Evolutionary conservation across 1,140 invertebrate genomes (phyloP).

Genomic region (Maconellicoccus hirsutus): DNA sequence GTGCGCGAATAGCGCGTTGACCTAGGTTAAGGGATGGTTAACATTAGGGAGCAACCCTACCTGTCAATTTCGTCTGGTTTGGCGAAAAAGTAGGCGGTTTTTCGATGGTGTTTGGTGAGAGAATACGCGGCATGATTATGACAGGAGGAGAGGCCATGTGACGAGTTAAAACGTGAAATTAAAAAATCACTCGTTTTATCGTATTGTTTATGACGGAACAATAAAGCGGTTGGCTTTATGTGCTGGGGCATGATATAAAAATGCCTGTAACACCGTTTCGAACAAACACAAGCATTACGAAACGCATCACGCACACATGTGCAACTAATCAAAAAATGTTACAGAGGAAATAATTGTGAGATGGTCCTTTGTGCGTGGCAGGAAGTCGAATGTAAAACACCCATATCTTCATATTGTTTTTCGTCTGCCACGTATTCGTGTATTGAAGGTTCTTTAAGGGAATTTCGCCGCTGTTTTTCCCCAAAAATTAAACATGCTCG

Average conservation of each 20-base stretch:
- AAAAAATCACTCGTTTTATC: background rate
- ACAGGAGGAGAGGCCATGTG: background rate
- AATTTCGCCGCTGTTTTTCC: too few relatives aligned
- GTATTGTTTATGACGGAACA: background rate
- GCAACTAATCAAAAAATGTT: background rate
- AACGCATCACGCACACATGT: background rate
- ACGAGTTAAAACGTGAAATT: background rate
- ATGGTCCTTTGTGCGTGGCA: background rate
- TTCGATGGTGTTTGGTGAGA: background rate
- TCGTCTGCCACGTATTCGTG: background rate
- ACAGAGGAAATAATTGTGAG: conserved; percentile 3
- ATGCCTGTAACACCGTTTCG: background rate
- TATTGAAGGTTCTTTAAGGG: too few relatives aligned
- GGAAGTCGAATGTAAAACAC: conserved; percentile 1
- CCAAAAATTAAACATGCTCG: too few relatives aligned
- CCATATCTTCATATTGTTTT: background rate
- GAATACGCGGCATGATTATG: background rate
- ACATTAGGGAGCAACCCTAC: too few relatives aligned
- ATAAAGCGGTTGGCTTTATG: background rate
- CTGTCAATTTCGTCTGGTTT: too few relatives aligned
- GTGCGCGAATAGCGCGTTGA: too few relatives aligned
- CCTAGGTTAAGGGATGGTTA: too few relatives aligned
- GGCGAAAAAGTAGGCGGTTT: background rate
- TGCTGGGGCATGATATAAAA: too few relatives aligned
- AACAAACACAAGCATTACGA: background rate